A percentile compares a stretch with the other conserved stretches of the same genome.
phyloP scores from a whole-genome alignment of 2,888 invertebrate species.

The Germaria angustata region DNA sequence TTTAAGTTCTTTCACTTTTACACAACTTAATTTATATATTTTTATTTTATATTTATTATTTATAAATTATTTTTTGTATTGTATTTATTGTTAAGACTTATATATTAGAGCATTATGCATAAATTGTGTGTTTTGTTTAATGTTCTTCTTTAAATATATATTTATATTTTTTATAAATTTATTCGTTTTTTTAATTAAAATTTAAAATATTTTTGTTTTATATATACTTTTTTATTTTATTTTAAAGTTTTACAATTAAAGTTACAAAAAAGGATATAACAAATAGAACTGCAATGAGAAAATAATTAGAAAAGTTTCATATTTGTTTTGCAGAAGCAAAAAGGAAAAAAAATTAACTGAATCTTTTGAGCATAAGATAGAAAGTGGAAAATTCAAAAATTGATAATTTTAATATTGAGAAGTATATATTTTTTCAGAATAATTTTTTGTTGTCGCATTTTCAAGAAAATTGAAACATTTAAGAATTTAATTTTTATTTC shows the following conservation, averaged over 20 bases:
- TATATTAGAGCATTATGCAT: conserved; percentile 63
- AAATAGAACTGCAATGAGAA: conserved; percentile 59
- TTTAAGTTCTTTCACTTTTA: conserved; percentile 61
- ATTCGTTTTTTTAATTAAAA: conserved; percentile 57
- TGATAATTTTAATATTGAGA: conserved; percentile 5
- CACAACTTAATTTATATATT: conserved; percentile 57
- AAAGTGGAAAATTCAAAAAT: conserved; percentile 29
- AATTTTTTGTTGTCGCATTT: not conserved
- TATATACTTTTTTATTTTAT: conserved; percentile 55
- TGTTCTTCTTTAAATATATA: conserved; percentile 41
- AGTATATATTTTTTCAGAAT: conserved; percentile 40
- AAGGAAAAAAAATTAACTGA: conserved; percentile 12
- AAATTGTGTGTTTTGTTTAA: conserved; percentile 56
- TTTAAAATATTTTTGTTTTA: conserved; percentile 53
- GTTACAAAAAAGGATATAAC: conserved; percentile 58
- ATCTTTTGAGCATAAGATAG: conserved; percentile 19
- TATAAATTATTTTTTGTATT: conserved; percentile 58
- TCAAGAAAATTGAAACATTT: conserved; percentile 36
- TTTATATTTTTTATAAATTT: conserved; percentile 42
- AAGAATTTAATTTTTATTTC: conserved; percentile 29
- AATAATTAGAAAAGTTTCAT: conserved; percentile 48
- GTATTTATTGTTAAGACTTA: conserved; percentile 60
- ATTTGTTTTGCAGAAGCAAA: conserved; percentile 15
- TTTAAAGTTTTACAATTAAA: conserved; percentile 61
- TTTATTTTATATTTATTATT: conserved; percentile 54